A percentile compares a stretch with the other conserved stretches of the same genome.
Evolutionary conservation across 2,797 vertebrate species (phyloP).

Genomic region (Orientallactaga sibirica): DNA sequence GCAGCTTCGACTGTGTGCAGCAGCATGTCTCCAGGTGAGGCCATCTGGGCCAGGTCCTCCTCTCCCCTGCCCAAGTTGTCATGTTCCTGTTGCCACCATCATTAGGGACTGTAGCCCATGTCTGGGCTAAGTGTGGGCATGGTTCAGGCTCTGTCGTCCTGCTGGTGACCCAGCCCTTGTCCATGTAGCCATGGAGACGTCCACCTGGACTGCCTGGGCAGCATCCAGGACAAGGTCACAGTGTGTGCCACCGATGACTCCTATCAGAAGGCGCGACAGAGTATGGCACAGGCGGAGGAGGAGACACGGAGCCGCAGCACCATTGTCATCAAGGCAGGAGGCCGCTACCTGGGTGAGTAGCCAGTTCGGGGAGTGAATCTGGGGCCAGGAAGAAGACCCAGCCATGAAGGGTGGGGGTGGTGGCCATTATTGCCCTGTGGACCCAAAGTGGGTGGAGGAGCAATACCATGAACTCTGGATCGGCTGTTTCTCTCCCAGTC

Average conservation of each 20-base stretch:
- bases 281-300: slow-evolving; percentile 98
- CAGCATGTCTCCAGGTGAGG: slow-evolving; percentile 97
- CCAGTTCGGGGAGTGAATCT: no score
- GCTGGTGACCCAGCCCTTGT: no score
- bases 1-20: slow-evolving; percentile 99
- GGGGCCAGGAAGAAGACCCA: no score
- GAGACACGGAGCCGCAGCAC: slow-evolving; percentile 96
- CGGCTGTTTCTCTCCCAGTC: not conserved
- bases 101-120: no score
- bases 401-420: no score
- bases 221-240: slow-evolving; percentile 98
- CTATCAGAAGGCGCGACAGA: slow-evolving; percentile 98
- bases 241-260: slow-evolving; percentile 98
- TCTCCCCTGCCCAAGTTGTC: not conserved
- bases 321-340: slow-evolving; percentile 97
- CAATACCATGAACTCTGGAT: no score
- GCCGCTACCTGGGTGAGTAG: slow-evolving; percentile 94
- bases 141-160: not conserved
- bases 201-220: slow-evolving; percentile 97
- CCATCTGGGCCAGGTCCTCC: not conserved
- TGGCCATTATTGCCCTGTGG: not conserved
- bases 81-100: no score
- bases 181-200: slow-evolving; percentile 93
- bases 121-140: not conserved
- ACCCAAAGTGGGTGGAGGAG: no score